Conservation (phyloP, 2,797 vertebrate genomes). For the Phalloptychus januarius region DNA sequence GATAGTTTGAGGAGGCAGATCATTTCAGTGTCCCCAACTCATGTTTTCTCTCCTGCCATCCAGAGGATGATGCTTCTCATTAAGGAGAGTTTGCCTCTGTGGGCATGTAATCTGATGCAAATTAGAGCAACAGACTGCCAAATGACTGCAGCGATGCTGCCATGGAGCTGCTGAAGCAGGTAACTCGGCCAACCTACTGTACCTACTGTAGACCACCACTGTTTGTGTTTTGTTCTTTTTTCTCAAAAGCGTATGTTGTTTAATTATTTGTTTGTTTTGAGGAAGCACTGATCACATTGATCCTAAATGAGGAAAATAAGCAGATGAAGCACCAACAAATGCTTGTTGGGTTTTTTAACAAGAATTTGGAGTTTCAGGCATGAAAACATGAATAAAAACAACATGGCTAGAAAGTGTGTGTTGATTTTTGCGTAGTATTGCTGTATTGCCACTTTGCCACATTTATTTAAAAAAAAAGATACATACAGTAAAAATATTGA, state of each 20-base stretch:
- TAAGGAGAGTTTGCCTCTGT: constrained; percentile 66
- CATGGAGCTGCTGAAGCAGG: constrained; percentile 30
- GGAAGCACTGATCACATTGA: constrained; percentile 29
- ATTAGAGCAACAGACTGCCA: constrained; percentile 66
- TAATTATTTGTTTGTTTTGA: not conserved
- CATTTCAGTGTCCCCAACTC: constrained; percentile 45
- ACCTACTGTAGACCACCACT: constrained; percentile 25
- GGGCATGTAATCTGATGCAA: constrained; percentile 72
- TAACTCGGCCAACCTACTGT: constrained; percentile 35
- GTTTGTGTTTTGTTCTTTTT: not conserved
- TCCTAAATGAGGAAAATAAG: constrained; percentile 26
- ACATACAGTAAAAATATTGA: not conserved
- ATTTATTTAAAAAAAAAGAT: not conserved
- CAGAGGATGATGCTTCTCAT: constrained; percentile 68
- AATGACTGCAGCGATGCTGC: constrained; percentile 51
- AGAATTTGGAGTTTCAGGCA: not conserved
- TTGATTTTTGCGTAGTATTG: not conserved
- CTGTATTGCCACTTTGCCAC: not conserved
- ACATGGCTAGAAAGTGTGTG: not conserved
- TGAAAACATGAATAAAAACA: not conserved
- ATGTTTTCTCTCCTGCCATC: constrained; percentile 55
- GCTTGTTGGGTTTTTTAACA: constrained; percentile 33
- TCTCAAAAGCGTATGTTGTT: constrained; percentile 7
- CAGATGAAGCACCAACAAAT: constrained; percentile 3
- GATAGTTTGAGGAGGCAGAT: constrained; percentile 45